Conservation (phyloP, 2,797 vertebrate genomes). For the Sebastes vulpes region DNA sequence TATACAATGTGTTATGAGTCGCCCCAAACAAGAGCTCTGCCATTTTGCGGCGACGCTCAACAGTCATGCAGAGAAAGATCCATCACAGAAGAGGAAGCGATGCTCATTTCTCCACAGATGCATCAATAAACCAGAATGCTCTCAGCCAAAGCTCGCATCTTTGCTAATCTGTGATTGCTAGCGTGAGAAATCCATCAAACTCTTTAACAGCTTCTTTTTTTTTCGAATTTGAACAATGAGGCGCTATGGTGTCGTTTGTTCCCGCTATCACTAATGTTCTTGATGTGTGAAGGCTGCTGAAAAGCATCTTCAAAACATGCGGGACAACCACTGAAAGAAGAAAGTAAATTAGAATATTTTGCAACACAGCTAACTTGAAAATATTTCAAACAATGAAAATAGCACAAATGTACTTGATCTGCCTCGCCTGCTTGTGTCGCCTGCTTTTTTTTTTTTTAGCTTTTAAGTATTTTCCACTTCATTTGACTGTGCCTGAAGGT, state of each 20-base stretch:
- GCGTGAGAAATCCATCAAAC: constrained; percentile 33
- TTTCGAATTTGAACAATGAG: constrained; percentile 29
- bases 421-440: not conserved
- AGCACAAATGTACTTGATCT: constrained; percentile 3
- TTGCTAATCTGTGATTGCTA: constrained; percentile 27
- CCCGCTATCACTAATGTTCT: constrained; percentile 4
- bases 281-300: not conserved
- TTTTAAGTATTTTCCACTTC: not conserved
- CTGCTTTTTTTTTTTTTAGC: not conserved
- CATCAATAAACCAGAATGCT: constrained; percentile 41
- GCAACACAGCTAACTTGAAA: not conserved
- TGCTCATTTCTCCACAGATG: constrained; percentile 40
- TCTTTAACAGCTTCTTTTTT: constrained; percentile 6
- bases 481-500: constrained; percentile 36
- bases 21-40: not conserved
- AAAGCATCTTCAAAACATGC: constrained; percentile 3
- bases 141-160: constrained; percentile 31
- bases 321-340: not conserved
- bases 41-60: constrained; percentile 16
- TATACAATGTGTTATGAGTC: constrained; percentile 27
- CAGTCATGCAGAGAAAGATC: constrained; percentile 21
- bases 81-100: constrained; percentile 25
- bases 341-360: not conserved
- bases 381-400: constrained; percentile 24
- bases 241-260: constrained; percentile 9